Evolutionary conservation across 1,140 invertebrate genomes (phyloP).

Genomic region (Nylanderia fulva): DNA sequence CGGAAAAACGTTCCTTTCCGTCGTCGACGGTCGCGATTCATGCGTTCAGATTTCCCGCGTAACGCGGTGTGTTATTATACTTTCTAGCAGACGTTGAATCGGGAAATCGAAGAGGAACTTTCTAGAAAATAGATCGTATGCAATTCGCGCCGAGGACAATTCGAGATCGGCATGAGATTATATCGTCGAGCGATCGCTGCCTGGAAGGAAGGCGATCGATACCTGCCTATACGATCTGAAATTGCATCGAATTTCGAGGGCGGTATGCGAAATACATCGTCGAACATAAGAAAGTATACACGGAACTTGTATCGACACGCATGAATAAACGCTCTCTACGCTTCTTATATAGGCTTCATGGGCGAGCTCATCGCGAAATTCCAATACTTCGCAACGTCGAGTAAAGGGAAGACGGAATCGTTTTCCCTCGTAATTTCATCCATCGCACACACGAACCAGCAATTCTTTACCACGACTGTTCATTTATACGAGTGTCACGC

Average conservation of each 20-base stretch:
- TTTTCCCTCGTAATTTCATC: conserved; percentile 47
- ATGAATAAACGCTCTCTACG: conserved; percentile 70
- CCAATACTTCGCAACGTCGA: neutral
- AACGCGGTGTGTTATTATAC: conserved; percentile 54
- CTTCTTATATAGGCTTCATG: conserved; percentile 43
- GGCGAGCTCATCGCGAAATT: conserved; percentile 47
- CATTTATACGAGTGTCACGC: neutral
- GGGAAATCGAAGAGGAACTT: conserved; percentile 64
- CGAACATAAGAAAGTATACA: conserved; percentile 69
- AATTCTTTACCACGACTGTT: neutral
- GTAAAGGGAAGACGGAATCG: conserved; percentile 8
- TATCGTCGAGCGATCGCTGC: neutral
- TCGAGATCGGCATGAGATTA: neutral
- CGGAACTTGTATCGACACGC: conserved; percentile 68
- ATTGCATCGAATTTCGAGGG: conserved; percentile 72
- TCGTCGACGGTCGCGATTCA: conserved; percentile 44
- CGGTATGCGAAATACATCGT: conserved; percentile 62
- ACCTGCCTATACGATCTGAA: conserved; percentile 35
- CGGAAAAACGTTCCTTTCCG: conserved; percentile 38
- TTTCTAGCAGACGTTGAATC: conserved; percentile 66
- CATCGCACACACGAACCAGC: too few species aligned
- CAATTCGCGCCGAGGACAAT: neutral
- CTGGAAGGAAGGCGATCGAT: conserved; percentile 34
- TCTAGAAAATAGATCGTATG: conserved; percentile 62
- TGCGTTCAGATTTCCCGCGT: conserved; percentile 60